Evolutionary conservation across 2,113 vertebrate species (phyloP), one percentile per base, ranked within the genome.

Genomic region (Corynorhinus townsendii): DNA sequence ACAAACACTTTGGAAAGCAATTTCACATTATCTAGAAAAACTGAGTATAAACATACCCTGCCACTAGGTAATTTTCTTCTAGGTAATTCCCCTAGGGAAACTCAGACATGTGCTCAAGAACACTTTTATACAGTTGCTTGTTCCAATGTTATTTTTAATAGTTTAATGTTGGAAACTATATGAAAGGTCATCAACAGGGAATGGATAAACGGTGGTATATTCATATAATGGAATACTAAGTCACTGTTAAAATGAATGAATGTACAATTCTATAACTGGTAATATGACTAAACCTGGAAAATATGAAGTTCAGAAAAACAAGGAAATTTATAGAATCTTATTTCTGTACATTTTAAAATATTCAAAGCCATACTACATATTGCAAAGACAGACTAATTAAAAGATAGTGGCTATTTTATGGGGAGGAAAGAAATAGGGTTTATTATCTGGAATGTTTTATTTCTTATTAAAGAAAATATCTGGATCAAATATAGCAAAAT

Each of bases 391-490:
- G 81, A 54, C 10, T 89, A 72, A 62, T 66, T 80, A 49, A 82
- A 94, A 69, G 11, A 77, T 71, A 81, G 38, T 28, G 15, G 26
- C 33, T 38, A 86, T 91, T 62, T 69, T 26, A 52, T 85, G 10
- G 20, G 43, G 26, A 88, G n/a, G 11, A 49, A 86, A 71, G 10
- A 93, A 85, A 64, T 62, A 4, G 4, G 56, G 0, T 49, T 89
- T 79, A 86, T 90, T 90, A 86, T 75, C 43, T 93, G 26, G 49
- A 54, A 24, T 33, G 7, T 87, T 79, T 73, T 22, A 40, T 66
- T 72, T 71, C 28, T 89, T 90, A 87, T 86, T 69, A 71, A 91
- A 83, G 52, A 84, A 84, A 86, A 86, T 19, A 24, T 88, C 20
- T 86, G 28, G 33, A 62, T 40, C 24, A 95, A 84, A 90, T 38